Conservation (phyloP, 2,888 invertebrate species). For the Eumerus sabulonum region DNA sequence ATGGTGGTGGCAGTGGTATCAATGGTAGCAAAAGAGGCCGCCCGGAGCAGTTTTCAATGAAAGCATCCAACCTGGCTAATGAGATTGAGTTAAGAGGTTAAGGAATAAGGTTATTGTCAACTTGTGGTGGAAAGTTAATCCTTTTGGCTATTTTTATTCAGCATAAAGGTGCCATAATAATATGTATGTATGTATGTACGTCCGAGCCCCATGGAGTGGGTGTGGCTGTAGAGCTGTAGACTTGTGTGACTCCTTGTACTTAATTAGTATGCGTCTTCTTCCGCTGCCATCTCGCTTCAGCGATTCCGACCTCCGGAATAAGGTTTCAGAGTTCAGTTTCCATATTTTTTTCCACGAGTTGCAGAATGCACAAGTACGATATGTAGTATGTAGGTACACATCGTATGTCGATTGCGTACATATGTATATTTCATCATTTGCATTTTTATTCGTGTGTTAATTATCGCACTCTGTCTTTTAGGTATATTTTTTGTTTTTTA, state of each 20-base stretch:
- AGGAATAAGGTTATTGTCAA: slow-evolving; percentile 46
- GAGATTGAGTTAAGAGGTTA: slow-evolving; percentile 53
- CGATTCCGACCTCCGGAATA: slow-evolving; percentile 46
- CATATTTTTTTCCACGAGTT: slow-evolving; percentile 58
- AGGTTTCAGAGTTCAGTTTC: slow-evolving; percentile 57
- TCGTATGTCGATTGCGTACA: not conserved
- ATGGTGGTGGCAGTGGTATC: too few relatives aligned
- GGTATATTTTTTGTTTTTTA: slow-evolving; percentile 37
- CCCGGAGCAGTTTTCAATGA: too few relatives aligned
- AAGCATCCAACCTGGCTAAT: slow-evolving; percentile 32
- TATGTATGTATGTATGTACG: too few relatives aligned
- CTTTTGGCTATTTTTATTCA: slow-evolving; percentile 43
- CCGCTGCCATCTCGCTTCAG: slow-evolving; percentile 29
- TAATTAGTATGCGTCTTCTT: slow-evolving; percentile 63
- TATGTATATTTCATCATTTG: slow-evolving; percentile 46
- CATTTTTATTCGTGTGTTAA: slow-evolving; percentile 69
- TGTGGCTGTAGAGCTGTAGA: slow-evolving; percentile 39
- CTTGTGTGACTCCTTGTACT: slow-evolving; percentile 42
- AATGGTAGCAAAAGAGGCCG: too few relatives aligned
- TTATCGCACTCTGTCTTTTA: slow-evolving; percentile 69
- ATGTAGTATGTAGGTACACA: not conserved
- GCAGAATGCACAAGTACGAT: slow-evolving; percentile 47
- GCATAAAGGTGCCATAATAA: slow-evolving; percentile 54
- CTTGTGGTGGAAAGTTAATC: slow-evolving; percentile 63
- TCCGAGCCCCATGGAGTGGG: slow-evolving; percentile 45